These are phyloP conservation scores for Florisuga fusca DNA, from an alignment of 2,797 vertebrate genomes.

Conservation along the genomic window DNA sequence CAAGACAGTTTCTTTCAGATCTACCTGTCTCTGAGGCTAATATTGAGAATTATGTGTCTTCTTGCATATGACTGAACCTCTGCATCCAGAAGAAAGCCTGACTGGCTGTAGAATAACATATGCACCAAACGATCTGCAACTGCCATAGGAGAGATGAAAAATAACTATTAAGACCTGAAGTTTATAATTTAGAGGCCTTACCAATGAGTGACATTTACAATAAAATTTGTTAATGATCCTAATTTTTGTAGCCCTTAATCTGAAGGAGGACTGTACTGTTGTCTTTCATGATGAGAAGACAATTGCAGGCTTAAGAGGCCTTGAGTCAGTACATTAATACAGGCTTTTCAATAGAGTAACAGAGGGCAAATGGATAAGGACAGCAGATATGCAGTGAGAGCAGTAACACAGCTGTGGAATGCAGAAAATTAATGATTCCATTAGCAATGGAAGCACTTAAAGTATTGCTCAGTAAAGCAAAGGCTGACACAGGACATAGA, in stretches of 20 bases:
- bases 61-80: background rate
- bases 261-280: background rate
- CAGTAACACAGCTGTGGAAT: accelerated
- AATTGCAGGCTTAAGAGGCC: background rate
- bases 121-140: background rate
- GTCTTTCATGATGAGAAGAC: background rate
- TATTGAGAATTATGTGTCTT: background rate
- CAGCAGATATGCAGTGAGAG: background rate
- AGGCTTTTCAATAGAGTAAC: background rate
- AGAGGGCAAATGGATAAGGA: background rate
- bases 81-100: background rate
- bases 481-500: background rate
- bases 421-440: background rate
- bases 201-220: background rate
- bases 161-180: background rate
- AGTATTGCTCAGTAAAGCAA: background rate
- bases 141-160: background rate
- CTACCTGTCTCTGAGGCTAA: background rate
- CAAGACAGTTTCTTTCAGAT: background rate
- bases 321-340: background rate
- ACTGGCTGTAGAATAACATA: background rate
- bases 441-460: background rate
- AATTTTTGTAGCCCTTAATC: background rate
- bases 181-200: background rate
- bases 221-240: background rate